phyloP scores from a whole-genome alignment of 2,797 vertebrate genomes.

The Acrossocheilus fasciatus region DNA sequence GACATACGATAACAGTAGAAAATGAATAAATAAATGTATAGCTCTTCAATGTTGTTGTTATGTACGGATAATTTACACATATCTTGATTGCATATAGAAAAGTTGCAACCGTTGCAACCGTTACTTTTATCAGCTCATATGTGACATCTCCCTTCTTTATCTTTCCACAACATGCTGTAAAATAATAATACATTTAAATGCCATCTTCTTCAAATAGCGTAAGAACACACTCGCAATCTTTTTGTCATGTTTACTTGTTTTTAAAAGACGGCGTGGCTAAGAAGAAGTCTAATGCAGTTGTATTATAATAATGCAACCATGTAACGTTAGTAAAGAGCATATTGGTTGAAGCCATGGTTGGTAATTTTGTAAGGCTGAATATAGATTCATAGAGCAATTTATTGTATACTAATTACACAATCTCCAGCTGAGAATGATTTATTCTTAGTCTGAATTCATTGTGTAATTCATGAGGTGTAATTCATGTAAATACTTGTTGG shows the following conservation, averaged over 20 bases:
- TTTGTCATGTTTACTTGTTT: neutral
- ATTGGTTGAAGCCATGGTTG: neutral
- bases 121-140: conserved; percentile 28
- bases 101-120: neutral
- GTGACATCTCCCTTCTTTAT: conserved; percentile 26
- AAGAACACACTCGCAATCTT: neutral
- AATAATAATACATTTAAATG: neutral
- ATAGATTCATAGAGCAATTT: neutral
- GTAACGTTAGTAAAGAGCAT: neutral
- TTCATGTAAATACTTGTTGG: conserved; percentile 13
- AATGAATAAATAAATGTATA: neutral
- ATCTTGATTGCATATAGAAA: neutral
- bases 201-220: neutral
- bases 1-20: neutral
- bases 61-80: neutral
- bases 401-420: neutral
- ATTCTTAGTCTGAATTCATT: neutral
- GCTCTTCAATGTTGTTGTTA: neutral
- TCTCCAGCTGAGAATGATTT: neutral
- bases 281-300: neutral
- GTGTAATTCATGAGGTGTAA: neutral
- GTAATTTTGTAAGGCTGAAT: neutral
- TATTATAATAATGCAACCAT: neutral
- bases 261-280: too few relatives aligned
- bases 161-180: neutral